Base-by-base conservation (phyloP, 2,113 vertebrate species). In the Etheostoma spectabile region DNA sequence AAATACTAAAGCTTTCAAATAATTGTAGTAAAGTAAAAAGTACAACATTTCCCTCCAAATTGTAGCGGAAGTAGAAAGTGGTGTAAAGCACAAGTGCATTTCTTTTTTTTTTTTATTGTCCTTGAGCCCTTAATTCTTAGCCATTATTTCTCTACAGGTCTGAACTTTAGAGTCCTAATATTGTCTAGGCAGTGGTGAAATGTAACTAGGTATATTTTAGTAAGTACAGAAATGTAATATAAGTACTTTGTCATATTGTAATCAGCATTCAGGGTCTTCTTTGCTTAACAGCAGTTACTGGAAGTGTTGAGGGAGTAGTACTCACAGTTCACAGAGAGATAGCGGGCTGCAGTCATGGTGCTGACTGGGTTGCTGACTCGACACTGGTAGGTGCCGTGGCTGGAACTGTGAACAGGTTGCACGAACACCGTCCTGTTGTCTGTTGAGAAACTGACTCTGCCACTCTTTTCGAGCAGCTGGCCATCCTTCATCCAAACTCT, bases 301-400 rank as follows among this genome's bases (percentile, higher is more conserved):
- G 11, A 42, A 8, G 13, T 5, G 4, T 8, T 3, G 3, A 61
- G 11, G 22, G 12, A 59, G 27, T 49, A 51, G 45, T 63, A 89
- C 91, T 93, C 71, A 95, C 94, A 94, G 86, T 90, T 93, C 27
- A 95, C 89, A n/a, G 60, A 90, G 65, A 95, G 88, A 11, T 63
- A 71, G 27, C 87, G 46, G 19, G 6, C 56, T 0, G 55, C 89
- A 0, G 84, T 89, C 73, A 74, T 51, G 15, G 22, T 69, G 88
- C 85, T 94, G 75, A 94, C 56, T 0, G 84, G 92, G 87, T 93
- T 95, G 80, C 89, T 93, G 86, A 93, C 75, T 16, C 5, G 80
- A 83, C 94, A 95, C 51, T 77, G 64, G 78, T 92, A 95, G 77
- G 57, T 74, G 45, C 92, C 90, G 3, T 76, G 79, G 73, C 86